These are phyloP conservation scores for Ceratosolen solmsi DNA, from an alignment of 1,140 invertebrate genomes.

Conservation along the genomic window DNA sequence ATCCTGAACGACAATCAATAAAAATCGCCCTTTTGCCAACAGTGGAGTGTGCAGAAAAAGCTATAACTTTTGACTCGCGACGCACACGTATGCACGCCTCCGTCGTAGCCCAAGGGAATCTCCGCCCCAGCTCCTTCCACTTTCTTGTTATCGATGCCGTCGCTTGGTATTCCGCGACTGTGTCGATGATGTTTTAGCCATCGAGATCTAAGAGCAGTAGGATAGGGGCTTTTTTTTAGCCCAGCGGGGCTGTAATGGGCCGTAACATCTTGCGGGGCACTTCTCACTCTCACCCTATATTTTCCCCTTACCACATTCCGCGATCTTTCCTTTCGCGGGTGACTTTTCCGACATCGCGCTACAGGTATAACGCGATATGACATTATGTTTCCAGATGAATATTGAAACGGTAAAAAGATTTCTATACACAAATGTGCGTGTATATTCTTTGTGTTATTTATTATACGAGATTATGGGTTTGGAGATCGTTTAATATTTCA, in stretches of 20 bases:
- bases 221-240: slow-evolving; percentile 59
- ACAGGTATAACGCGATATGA: not conserved
- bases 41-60: not conserved
- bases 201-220: slow-evolving; percentile 57
- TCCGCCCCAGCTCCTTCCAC: not conserved
- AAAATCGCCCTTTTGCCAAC: slow-evolving; percentile 2
- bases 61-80: slow-evolving; percentile 23
- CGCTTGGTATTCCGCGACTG: slow-evolving; percentile 67
- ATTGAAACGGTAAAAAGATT: slow-evolving; percentile 31
- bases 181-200: slow-evolving; percentile 69
- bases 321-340: not conserved
- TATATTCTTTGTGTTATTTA: not conserved
- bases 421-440: too few relatives aligned
- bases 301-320: slow-evolving; percentile 44
- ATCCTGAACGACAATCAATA: slow-evolving; percentile 22
- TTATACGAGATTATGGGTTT: not conserved
- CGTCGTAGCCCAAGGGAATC: not conserved
- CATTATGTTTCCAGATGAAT: not conserved
- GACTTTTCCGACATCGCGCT: not conserved
- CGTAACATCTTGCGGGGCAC: slow-evolving; percentile 70
- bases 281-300: slow-evolving; percentile 63
- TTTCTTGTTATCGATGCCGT: slow-evolving; percentile 53
- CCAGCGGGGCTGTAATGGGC: slow-evolving; percentile 68
- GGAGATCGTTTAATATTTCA: not conserved
- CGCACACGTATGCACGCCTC: not conserved